A percentile compares a stretch with the other conserved stretches of the same genome.
Evolutionary conservation across 2,113 vertebrate species (phyloP).

Genomic region (Gobiocypris rarus): DNA sequence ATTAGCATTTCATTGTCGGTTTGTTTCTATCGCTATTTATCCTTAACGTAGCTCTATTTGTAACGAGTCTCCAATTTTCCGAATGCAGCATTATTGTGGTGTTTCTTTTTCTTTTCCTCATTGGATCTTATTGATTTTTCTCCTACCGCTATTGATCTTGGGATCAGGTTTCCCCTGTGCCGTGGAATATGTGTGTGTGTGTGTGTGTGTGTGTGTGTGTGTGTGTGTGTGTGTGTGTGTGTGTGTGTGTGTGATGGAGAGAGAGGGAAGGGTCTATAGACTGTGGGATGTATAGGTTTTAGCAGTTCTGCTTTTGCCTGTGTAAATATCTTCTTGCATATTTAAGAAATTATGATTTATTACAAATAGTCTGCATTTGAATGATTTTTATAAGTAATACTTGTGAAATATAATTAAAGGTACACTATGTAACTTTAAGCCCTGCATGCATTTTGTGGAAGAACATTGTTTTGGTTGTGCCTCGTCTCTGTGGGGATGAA

Average conservation of each 20-base stretch:
- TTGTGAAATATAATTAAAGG: not conserved
- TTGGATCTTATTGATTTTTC: conserved; percentile 53
- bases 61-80: conserved; percentile 43
- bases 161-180: conserved; percentile 50
- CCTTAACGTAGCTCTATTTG: conserved; percentile 34
- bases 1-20: not conserved
- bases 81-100: conserved; percentile 46
- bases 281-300: not conserved
- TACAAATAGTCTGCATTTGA: not conserved
- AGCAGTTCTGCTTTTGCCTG: not conserved
- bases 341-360: not conserved
- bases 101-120: conserved; percentile 42
- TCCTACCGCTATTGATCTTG: conserved; percentile 50
- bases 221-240: conserved; percentile 28
- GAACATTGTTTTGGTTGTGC: too few species aligned
- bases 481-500: too few species aligned
- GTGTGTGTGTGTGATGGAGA: conserved; percentile 20
- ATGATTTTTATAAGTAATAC: not conserved
- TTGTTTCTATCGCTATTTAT: conserved; percentile 13
- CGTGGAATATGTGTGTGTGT: conserved; percentile 21
- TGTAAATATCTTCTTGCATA: not conserved
- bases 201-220: conserved; percentile 33
- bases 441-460: too few species aligned
- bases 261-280: conserved; percentile 3
- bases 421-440: not conserved